Conservation (phyloP, 1,140 invertebrate species). For the Dysdera silvatica region DNA sequence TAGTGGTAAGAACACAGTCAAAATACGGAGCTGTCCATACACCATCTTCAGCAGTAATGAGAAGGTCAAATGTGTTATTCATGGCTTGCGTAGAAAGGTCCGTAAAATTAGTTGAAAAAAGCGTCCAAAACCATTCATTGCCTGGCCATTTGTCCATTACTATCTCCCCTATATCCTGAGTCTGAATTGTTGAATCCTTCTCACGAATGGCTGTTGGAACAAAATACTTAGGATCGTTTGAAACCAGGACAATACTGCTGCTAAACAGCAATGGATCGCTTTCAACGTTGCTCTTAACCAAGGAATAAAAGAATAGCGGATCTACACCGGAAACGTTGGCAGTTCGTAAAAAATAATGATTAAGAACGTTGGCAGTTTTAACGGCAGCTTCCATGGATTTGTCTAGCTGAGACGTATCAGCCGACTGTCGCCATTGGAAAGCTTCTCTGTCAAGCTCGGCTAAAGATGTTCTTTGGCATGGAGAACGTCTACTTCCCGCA, state of each 20-base stretch:
- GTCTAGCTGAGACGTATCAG: constrained; percentile 1
- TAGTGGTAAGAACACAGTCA: constrained; percentile 68
- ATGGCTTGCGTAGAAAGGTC: constrained; percentile 3
- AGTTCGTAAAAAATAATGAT: constrained; percentile 26
- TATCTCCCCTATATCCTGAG: neutral
- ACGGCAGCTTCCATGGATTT: constrained; percentile 24
- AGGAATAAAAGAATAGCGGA: constrained; percentile 30
- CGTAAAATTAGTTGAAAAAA: constrained; percentile 1
- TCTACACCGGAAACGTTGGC: constrained; percentile 22
- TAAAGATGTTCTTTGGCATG: constrained; percentile 11
- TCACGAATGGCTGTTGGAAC: constrained; percentile 24
- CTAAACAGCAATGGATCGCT: constrained; percentile 27
- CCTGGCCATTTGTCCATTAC: constrained; percentile 1
- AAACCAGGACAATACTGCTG: constrained; percentile 26
- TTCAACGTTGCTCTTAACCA: constrained; percentile 29
- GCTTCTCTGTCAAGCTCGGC: neutral
- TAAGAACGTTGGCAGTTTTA: constrained; percentile 28
- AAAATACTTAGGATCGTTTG: constrained; percentile 3
- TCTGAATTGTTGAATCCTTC: neutral
- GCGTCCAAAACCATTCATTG: constrained; percentile 23
- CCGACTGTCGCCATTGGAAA: constrained; percentile 6
- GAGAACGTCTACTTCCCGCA: neutral
- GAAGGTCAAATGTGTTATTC: constrained; percentile 6
- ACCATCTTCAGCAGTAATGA: constrained; percentile 56
- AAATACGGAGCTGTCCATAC: constrained; percentile 89